These are phyloP conservation scores for Meleagris gallopavo DNA, from an alignment of 2,113 vertebrate genomes.

Conservation along the genomic window DNA sequence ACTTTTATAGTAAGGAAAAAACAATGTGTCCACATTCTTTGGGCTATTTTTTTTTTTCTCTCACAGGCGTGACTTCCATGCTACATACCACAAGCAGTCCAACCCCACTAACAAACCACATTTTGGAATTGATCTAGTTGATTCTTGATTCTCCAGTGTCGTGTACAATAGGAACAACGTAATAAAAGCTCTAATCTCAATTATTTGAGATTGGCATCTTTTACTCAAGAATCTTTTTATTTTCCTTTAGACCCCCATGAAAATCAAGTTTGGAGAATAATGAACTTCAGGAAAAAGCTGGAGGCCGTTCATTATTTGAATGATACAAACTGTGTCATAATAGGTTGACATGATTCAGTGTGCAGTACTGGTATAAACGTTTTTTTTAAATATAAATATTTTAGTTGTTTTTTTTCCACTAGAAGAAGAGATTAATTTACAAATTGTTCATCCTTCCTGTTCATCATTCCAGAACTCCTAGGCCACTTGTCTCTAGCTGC, in stretches of 20 bases:
- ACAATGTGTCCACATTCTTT: neutral
- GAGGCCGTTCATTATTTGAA: constrained; percentile 42
- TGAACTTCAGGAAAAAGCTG: constrained; percentile 48
- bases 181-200: neutral
- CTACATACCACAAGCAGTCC: neutral
- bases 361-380: neutral
- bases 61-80: neutral
- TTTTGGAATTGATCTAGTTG: constrained; percentile 4
- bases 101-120: neutral
- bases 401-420: neutral
- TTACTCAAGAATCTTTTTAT: constrained; percentile 21
- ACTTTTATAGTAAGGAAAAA: constrained; percentile 33
- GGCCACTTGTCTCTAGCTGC: constrained; percentile 39
- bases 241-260: constrained; percentile 29
- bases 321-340: constrained; percentile 28
- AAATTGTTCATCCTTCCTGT: constrained; percentile 19
- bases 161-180: neutral
- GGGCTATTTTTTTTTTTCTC: neutral
- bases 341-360: constrained; percentile 1
- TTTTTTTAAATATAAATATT: neutral
- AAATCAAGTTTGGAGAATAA: constrained; percentile 42
- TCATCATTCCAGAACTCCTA: neutral
- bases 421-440: constrained; percentile 25
- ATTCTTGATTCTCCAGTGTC: neutral
- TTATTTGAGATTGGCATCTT: constrained; percentile 1